A percentile compares a stretch with the other conserved stretches of the same genome.
Conservation (phyloP, 2,888 invertebrate species). For the Lacanobia oleracea region DNA sequence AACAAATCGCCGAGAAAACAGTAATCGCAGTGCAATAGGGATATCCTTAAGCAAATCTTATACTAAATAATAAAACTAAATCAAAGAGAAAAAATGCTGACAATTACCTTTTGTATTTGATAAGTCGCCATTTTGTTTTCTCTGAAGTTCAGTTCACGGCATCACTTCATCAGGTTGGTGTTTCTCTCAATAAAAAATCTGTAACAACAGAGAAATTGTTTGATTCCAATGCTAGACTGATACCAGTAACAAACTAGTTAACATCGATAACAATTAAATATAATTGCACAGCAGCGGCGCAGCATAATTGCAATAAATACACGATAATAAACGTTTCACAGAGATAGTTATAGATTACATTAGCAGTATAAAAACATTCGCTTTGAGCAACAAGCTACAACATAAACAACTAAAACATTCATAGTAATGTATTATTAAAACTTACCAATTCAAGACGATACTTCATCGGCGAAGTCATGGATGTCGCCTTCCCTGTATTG, state of each 20-base stretch:
- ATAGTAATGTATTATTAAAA: slow-evolving; percentile 46
- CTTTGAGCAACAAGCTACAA: slow-evolving; percentile 64
- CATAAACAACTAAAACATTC: slow-evolving; percentile 46
- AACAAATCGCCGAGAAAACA: slow-evolving; percentile 49
- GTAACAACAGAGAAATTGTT: slow-evolving; percentile 76
- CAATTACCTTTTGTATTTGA: slow-evolving; percentile 58
- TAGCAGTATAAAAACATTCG: slow-evolving; percentile 63
- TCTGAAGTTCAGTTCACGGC: neutral
- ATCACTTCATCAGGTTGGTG: neutral
- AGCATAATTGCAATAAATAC: slow-evolving; percentile 63
- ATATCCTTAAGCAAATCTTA: slow-evolving; percentile 49
- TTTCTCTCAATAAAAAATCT: slow-evolving; percentile 57
- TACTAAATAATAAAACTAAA: slow-evolving; percentile 23
- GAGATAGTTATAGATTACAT: slow-evolving; percentile 33
- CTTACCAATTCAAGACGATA: slow-evolving; percentile 51
- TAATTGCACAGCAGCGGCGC: slow-evolving; percentile 69
- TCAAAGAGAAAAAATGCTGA: slow-evolving; percentile 17
- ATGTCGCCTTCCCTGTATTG: slow-evolving; percentile 9
- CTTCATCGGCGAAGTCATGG: slow-evolving; percentile 5
- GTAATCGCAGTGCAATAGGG: slow-evolving; percentile 54
- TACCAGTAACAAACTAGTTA: slow-evolving; percentile 38
- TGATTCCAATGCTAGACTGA: slow-evolving; percentile 59
- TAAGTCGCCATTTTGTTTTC: slow-evolving; percentile 2
- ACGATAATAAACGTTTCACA: slow-evolving; percentile 60
- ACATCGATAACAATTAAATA: slow-evolving; percentile 52